phyloP scores from a whole-genome alignment of 2,113 vertebrate genomes.

The Climacteris rufus region DNA sequence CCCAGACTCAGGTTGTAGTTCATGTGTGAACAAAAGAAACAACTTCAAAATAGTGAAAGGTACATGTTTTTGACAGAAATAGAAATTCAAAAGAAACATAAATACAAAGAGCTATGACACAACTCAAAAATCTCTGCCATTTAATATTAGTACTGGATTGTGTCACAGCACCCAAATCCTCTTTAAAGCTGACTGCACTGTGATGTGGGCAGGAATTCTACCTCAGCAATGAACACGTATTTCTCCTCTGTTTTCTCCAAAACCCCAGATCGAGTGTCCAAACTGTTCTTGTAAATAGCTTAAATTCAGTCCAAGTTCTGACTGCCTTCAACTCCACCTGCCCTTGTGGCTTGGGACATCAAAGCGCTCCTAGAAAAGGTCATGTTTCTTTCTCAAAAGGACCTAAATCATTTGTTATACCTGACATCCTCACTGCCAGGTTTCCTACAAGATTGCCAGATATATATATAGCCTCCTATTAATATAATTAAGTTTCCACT shows the following conservation, averaged over 20 bases:
- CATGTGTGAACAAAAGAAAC: neutral
- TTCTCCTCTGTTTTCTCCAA: neutral
- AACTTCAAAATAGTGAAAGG: neutral
- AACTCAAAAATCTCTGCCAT: neutral
- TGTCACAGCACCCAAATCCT: neutral
- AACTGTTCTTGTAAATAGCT: neutral
- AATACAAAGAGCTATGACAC: neutral
- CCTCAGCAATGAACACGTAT: neutral
- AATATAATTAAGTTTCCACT: neutral
- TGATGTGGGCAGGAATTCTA: neutral
- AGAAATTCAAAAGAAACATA: neutral
- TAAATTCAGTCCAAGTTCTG: neutral
- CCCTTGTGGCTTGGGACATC: neutral
- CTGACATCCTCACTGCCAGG: neutral
- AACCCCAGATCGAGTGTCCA: neutral
- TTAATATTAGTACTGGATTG: neutral
- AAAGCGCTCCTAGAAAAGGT: neutral
- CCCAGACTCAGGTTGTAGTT: neutral
- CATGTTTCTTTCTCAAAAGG: neutral
- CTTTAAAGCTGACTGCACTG: neutral
- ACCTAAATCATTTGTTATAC: neutral
- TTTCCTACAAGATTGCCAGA: neutral
- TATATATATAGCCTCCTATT: neutral
- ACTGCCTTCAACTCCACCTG: neutral
- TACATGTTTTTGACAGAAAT: neutral